phyloP scores from a whole-genome alignment of 2,113 vertebrate species.

The Cettia cetti region DNA sequence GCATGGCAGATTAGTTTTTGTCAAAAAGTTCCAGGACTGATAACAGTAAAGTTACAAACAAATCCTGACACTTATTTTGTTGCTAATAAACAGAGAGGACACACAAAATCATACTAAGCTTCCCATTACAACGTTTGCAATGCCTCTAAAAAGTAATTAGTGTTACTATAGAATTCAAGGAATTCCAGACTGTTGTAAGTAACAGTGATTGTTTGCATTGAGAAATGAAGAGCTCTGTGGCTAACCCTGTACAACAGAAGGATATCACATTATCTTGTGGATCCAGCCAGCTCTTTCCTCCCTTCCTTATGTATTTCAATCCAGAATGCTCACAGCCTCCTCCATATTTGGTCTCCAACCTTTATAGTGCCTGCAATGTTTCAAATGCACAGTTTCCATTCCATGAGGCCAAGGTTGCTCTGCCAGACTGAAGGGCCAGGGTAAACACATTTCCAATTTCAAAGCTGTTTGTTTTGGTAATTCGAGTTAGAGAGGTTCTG shows the following conservation, averaged over 20 bases:
- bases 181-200: neutral
- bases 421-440: neutral
- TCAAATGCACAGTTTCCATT: neutral
- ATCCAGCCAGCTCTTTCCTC: neutral
- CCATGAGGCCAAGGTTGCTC: neutral
- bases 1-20: neutral
- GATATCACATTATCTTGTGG: neutral
- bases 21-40: neutral
- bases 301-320: neutral
- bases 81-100: neutral
- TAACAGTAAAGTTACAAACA: neutral
- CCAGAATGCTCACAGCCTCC: neutral
- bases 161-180: neutral
- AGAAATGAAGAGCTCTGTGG: neutral
- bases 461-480: conserved; percentile 28
- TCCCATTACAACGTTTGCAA: neutral
- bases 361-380: neutral
- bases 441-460: conserved; percentile 40
- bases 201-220: neutral
- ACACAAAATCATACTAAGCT: neutral
- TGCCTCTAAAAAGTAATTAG: neutral
- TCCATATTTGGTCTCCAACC: neutral
- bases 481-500: neutral
- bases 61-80: neutral
- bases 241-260: neutral